phyloP scores from a whole-genome alignment of 2,113 vertebrate genomes.

The Egretta garzetta region DNA sequence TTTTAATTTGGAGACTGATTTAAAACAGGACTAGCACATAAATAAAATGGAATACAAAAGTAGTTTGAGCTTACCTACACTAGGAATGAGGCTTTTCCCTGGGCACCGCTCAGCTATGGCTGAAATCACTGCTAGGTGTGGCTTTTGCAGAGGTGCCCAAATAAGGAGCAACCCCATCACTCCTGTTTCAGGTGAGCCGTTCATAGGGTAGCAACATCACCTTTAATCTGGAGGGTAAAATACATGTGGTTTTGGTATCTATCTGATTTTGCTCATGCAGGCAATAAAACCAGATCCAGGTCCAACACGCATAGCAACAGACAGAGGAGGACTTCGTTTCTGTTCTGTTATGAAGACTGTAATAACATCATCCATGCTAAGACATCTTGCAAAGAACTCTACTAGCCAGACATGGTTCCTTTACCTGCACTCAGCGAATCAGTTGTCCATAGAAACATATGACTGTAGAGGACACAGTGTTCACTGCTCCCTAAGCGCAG shows the following conservation, averaged over 20 bases:
- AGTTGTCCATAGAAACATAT: not conserved
- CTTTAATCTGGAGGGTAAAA: not conserved
- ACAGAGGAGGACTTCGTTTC: not conserved
- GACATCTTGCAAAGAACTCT: not conserved
- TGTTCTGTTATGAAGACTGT: not conserved
- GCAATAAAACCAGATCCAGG: not conserved
- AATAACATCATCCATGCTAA: not conserved
- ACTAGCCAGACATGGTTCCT: accelerated
- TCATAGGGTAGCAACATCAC: not conserved
- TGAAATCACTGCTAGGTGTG: not conserved
- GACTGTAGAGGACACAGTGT: not conserved
- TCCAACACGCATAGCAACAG: not conserved
- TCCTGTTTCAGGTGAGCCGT: not conserved
- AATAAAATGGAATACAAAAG: not conserved
- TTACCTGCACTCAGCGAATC: not conserved
- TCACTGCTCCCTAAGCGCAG: not conserved
- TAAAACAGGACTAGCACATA: not conserved
- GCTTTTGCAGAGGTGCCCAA: not conserved
- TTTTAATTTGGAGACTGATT: not conserved
- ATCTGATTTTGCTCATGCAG: not conserved
- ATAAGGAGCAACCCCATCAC: not conserved
- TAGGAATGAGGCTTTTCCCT: not conserved
- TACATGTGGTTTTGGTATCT: not conserved
- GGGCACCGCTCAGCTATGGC: not conserved
- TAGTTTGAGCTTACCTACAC: not conserved